Conservation (phyloP, 2,113 vertebrate genomes). For the Nesogale talazaci region DNA sequence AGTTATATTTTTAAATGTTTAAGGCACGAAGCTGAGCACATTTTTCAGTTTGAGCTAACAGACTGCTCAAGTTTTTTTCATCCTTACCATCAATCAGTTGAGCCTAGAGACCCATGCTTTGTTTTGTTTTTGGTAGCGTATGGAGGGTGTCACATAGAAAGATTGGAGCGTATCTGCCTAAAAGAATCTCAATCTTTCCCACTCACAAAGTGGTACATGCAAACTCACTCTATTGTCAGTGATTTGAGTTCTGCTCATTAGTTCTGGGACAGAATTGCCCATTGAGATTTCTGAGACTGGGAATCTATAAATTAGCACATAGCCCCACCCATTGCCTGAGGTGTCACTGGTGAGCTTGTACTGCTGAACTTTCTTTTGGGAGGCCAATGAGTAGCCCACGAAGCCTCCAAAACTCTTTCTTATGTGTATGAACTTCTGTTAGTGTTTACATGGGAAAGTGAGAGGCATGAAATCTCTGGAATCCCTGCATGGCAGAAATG, state of each 20-base stretch:
- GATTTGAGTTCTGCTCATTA: too few species aligned
- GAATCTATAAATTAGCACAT: too few species aligned
- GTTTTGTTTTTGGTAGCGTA: slow-evolving; percentile 49
- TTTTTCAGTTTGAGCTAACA: slow-evolving; percentile 53
- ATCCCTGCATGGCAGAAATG: not conserved
- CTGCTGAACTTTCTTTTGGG: too few species aligned
- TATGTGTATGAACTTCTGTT: not conserved
- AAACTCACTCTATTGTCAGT: too few species aligned
- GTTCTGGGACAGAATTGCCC: too few species aligned
- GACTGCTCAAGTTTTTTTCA: slow-evolving; percentile 54
- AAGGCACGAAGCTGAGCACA: slow-evolving; percentile 61
- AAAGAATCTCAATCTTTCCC: not conserved
- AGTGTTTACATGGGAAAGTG: not conserved
- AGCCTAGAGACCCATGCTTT: slow-evolving; percentile 31
- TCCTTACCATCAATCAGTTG: slow-evolving; percentile 59
- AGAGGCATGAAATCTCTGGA: slow-evolving; percentile 41
- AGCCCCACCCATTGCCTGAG: too few species aligned
- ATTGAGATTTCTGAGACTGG: too few species aligned
- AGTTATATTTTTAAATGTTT: slow-evolving; percentile 78
- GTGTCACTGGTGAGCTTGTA: too few species aligned
- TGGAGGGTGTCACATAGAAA: slow-evolving; percentile 1
- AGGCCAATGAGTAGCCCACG: too few species aligned
- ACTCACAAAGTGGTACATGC: not conserved
- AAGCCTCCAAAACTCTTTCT: too few species aligned
- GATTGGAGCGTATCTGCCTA: not conserved